Evolutionary conservation across 2,888 invertebrate genomes (phyloP), one percentile per base, ranked within the genome.

Genomic region (Xestia sexstrigata): DNA sequence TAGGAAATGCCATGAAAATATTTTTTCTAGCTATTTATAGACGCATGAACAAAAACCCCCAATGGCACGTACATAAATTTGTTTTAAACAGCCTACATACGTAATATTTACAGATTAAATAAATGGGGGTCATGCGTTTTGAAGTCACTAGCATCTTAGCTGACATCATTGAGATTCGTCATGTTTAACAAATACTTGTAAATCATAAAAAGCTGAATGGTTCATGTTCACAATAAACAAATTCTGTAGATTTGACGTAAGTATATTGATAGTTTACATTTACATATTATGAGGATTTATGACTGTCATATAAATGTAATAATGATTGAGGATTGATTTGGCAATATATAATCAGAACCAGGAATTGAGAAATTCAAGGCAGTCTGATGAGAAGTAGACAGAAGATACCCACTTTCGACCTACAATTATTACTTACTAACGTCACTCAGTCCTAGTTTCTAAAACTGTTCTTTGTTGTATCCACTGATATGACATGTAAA

Each of bases 61-160:
- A 81, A 69, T 23, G 58, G 74, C 81, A 77, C 68, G 76, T 81
- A 69, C 45, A 26, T 47, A 65, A 65, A 69, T 35, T n/a, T 58
- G 68, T 76, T 49, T 65, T 30, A 47, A 68, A 66, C 70, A 49
- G 73, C 72, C 69, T 74, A 74, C 69, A 69, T 65, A 52, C 52
- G 63, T 81, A 76, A 74, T 74, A 62, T 81, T 62, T 65, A 71
- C 55, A 55, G 35, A 66, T 77, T 66, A 69, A 69, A 62, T 81
- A 69, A 81, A 84, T 83, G 73, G 68, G 77, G 83, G 83, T 69
- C 85, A 77, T 9, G 20, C 49, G 17, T 70, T 49, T 69, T 58
- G 74, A 52, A 65, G 73, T 81, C 55, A 45, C 47, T 62, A 39
- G 39, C 26, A 68, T 66, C 52, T 42, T 11, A 45, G n/a, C 58